Evolutionary conservation across 1,140 invertebrate genomes (phyloP).

Genomic region (Drosophila teissieri): DNA sequence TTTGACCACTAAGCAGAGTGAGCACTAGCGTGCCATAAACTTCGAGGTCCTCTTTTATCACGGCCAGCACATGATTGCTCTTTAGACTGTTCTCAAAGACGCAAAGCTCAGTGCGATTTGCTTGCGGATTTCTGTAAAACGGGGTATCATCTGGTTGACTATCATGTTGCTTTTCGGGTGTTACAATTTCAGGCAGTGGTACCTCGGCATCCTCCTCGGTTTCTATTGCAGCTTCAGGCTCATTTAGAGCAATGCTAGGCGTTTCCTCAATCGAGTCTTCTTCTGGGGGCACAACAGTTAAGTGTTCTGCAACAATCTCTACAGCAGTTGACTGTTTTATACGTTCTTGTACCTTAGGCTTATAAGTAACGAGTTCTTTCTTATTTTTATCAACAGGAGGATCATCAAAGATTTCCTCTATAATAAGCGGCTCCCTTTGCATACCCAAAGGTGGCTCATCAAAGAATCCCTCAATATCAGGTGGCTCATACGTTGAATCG

Average conservation of each 20-base stretch:
- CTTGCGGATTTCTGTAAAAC: slow-evolving; percentile 8
- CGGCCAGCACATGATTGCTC: slow-evolving; percentile 54
- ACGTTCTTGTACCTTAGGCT: not conserved
- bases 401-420: slow-evolving; percentile 34
- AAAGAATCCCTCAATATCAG: slow-evolving; percentile 10
- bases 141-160: not conserved
- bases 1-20: slow-evolving; percentile 45
- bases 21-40: slow-evolving; percentile 57
- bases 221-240: not conserved
- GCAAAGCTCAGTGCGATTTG: slow-evolving; percentile 18
- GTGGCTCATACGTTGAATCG: slow-evolving; percentile 26
- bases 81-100: slow-evolving; percentile 65
- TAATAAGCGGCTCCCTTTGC: slow-evolving; percentile 19
- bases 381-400: not conserved
- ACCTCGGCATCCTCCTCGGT: not conserved
- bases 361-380: slow-evolving; percentile 2
- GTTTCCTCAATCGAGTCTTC: not conserved
- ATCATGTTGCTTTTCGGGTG: not conserved
- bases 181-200: not conserved
- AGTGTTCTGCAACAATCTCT: not conserved
- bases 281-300: not conserved
- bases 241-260: not conserved
- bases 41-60: slow-evolving; percentile 56
- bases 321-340: not conserved
- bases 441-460: slow-evolving; percentile 4